Percentiles rank a stretch among this genome's conserved stretches.
phyloP scores from a whole-genome alignment of 2,888 invertebrate genomes.

The Sinodicranocentrus sp. region DNA sequence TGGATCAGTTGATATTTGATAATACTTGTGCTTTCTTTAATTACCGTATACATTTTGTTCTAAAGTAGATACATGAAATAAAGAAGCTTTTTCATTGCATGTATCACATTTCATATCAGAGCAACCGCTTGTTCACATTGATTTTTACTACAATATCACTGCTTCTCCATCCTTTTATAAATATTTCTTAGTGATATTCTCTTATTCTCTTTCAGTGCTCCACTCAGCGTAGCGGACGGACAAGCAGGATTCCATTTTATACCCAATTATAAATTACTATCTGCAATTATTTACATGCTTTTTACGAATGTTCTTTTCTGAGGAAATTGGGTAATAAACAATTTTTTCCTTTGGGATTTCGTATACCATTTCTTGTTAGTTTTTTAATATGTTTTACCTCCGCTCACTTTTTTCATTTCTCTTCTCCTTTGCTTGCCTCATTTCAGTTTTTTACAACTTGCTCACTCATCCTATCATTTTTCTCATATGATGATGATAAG shows the following conservation, averaged over 20 bases:
- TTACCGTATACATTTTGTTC: background rate
- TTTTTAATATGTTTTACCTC: background rate
- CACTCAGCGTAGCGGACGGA: background rate
- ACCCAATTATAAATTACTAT: constrained; percentile 63
- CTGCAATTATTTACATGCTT: constrained; percentile 58
- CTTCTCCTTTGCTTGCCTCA: background rate
- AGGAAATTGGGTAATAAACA: constrained; percentile 65
- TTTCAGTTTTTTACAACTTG: background rate
- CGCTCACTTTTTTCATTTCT: background rate
- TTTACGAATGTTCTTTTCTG: constrained; percentile 44
- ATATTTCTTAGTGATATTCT: constrained; percentile 15
- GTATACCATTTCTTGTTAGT: background rate
- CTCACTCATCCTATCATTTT: no score
- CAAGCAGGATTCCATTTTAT: constrained; percentile 53
- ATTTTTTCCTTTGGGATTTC: constrained; percentile 49
- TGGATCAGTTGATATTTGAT: constrained; percentile 15
- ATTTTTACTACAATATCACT: constrained; percentile 22
- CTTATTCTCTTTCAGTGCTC: background rate
- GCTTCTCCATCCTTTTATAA: background rate
- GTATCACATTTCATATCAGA: background rate
- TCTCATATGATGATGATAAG: no score
- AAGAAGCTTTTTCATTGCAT: background rate
- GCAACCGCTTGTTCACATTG: constrained; percentile 5
- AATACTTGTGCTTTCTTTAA: constrained; percentile 37
- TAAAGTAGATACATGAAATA: background rate